Evolutionary conservation across 2,888 invertebrate species (phyloP), one percentile per base, ranked within the genome.

Genomic region (Bellardia pandia): DNA sequence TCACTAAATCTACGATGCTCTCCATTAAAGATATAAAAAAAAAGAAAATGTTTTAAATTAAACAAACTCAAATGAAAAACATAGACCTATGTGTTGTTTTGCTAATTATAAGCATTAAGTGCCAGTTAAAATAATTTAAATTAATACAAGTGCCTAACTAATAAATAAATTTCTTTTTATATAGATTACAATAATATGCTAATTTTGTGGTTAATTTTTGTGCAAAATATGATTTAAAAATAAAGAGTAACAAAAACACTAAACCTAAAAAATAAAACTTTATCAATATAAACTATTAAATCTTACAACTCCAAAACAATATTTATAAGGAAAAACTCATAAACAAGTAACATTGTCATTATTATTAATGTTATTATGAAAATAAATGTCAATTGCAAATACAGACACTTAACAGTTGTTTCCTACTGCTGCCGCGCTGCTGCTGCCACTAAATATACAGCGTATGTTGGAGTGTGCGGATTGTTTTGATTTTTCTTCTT

Each of bases 351-450:
- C 14, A 69, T n/a, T 69, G 58, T 56, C 23, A 77, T 66, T 69
- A 23, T 53, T 72, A 13, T 13, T 37, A 9, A 8, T 23, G 23
- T 9, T 9, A 56, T 71, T 71, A 74, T 77, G 51, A 82, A 77
- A 76, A 76, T 79, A 86, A 80, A 86, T 83, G 80, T 80, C 83
- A 83, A 86, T 83, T 79, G 71, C 58, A 83, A 45, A 77, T 64
- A 58, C 56, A 56, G 16, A 13, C 66, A 86, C 56, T 69, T 74
- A 64, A 82, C 74, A 78, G 78, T 82, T 81, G 60, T 78, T 74
- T 53, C 60, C 42, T 42, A 45, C 66, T 68, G 16, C 23, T 56
- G 56, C 8, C 3, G 51, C 23, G 9, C 16, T 56, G 9, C 8
- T 7, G 14, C 11, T 23, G 23, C 16, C 42, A 0, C 23, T 42